Evolutionary conservation across 2,888 invertebrate genomes (phyloP), one percentile per base, ranked within the genome.

Genomic region (Drosophila tanythrix): DNA sequence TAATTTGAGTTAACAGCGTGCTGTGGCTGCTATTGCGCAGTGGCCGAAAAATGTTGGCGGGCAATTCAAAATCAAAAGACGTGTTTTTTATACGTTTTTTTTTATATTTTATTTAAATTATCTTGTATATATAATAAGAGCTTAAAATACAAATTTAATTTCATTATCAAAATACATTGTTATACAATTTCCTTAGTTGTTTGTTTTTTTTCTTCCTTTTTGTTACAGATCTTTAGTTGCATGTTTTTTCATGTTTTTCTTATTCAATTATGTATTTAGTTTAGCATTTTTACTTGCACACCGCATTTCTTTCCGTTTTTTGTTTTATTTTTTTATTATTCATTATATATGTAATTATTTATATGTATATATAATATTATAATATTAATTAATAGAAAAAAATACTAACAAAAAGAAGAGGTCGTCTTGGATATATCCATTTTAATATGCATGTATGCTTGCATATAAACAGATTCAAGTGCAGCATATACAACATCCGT

Each of bases 141-240:
- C 84, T 86, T 85, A 89, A 79, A 88, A 89, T 89, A 89, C 79
- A 89, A 88, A 84, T 84, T 89, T 80, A 56, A 82, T 89, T 89
- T 84, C 80, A 78, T 89, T 87, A 87, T 89, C 86, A 87, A 87
- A 87, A 87, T 87, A 87, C 88, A 87, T 87, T 87, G 86, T 87
- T 87, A 87, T 87, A 87, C 86, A 87, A 88, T 87, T 89, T 89
- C 65, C 88, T 87, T 84, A 89, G 73, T 82, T 77, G 61, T 73
- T 73, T 55, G 86, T 60, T 58, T 79, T 61, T 61, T 43, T 43
- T 35, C 65, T 71, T 76, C 27, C 46, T 36, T 82, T 76, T 76
- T 60, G 74, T 67, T 79, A 69, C 52, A 82, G 77, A 81, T 81
- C 70, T 81, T 80, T 77, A 81, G 81, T 81, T 76, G 65, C 67